phyloP scores from a whole-genome alignment of 2,888 invertebrate species.

The Ptychoptera albimana region DNA sequence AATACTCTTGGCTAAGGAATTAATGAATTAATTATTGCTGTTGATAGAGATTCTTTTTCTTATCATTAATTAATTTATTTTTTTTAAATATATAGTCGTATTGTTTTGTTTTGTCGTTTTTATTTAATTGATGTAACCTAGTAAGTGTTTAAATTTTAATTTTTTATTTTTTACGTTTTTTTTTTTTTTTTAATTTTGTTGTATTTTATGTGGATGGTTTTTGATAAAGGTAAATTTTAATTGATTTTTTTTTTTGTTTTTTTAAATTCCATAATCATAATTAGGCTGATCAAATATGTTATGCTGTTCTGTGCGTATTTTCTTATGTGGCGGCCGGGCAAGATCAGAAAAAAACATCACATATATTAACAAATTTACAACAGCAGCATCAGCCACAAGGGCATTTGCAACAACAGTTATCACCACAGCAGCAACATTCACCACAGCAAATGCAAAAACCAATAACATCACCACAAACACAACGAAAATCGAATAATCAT shows the following conservation, averaged over 20 bases:
- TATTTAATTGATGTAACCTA: neutral
- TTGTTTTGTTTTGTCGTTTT: constrained; percentile 3
- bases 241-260: neutral
- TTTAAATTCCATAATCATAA: constrained; percentile 13
- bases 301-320: constrained; percentile 97
- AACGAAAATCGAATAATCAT: constrained; percentile 6
- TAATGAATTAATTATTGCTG: constrained; percentile 15
- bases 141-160: neutral
- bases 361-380: constrained; percentile 24
- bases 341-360: constrained; percentile 44
- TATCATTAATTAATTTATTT: neutral
- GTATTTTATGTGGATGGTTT: neutral
- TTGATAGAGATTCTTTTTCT: too few relatives aligned
- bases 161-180: neutral
- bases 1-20: constrained; percentile 37
- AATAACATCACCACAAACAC: constrained; percentile 2
- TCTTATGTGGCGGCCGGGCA: constrained; percentile 93
- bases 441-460: constrained; percentile 2
- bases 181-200: neutral
- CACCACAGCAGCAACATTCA: neutral
- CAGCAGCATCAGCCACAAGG: constrained; percentile 16
- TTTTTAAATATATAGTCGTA: neutral
- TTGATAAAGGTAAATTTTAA: neutral
- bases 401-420: constrained; percentile 12
- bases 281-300: constrained; percentile 98